Percentiles rank a stretch among this genome's conserved stretches.
Conservation (phyloP, 2,797 vertebrate genomes). For the Enteromius treurensis region DNA sequence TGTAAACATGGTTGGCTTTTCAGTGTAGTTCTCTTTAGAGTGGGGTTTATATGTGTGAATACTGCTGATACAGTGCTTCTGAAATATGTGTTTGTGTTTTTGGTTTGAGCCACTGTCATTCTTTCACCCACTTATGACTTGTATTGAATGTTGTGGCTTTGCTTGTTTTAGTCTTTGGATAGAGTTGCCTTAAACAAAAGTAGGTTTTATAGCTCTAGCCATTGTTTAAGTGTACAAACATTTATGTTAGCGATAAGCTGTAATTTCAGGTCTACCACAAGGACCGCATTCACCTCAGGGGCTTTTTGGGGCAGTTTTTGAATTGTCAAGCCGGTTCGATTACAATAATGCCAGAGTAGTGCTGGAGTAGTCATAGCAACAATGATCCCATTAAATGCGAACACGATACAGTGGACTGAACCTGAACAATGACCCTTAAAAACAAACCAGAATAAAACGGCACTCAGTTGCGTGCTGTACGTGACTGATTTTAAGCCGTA, state of each 20-base stretch:
- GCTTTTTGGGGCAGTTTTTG: background rate
- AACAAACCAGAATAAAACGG: background rate
- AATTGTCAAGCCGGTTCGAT: slow-evolving; percentile 10
- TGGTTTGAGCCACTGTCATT: slow-evolving; percentile 33
- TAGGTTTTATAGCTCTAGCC: slow-evolving; percentile 11
- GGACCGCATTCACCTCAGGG: background rate
- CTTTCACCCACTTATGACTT: slow-evolving; percentile 30
- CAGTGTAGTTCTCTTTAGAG: slow-evolving; percentile 30
- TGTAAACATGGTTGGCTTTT: slow-evolving; percentile 24
- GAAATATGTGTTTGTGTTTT: slow-evolving; percentile 64
- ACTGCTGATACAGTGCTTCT: slow-evolving; percentile 75
- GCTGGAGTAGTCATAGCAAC: slow-evolving; percentile 23
- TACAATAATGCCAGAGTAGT: background rate
- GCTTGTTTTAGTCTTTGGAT: background rate
- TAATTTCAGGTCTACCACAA: slow-evolving; percentile 11
- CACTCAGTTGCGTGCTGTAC: no score
- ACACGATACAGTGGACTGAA: slow-evolving; percentile 21
- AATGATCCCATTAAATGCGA: slow-evolving; percentile 11
- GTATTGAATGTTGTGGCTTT: slow-evolving; percentile 16
- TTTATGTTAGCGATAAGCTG: slow-evolving; percentile 28
- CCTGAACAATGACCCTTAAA: slow-evolving; percentile 36
- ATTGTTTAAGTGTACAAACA: slow-evolving; percentile 13
- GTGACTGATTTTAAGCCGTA: slow-evolving; percentile 25
- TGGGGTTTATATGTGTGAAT: slow-evolving; percentile 66
- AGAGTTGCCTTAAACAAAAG: slow-evolving; percentile 17